Base-by-base conservation (phyloP, 2,797 vertebrate species). In the Phoebastria nigripes region DNA sequence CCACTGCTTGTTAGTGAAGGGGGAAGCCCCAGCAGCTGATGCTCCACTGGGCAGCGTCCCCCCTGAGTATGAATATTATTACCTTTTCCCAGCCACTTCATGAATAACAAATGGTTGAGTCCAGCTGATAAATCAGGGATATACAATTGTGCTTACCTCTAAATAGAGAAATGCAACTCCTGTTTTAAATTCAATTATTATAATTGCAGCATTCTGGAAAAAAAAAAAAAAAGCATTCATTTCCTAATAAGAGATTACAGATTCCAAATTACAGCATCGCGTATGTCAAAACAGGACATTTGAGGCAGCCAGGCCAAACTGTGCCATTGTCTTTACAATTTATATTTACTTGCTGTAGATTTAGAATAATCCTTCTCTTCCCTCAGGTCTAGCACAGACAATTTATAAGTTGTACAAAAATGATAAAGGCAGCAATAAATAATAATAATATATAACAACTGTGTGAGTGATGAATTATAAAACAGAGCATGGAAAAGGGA, bases 161-260 rank as follows among this genome's bases (percentile, higher is more conserved):
- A 94, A 96, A 92, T 16, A 88, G 70, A 97, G 90, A 97, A 97
- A 96, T 65, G 79, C 67, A 96, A 77, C 84, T 93, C 84, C 90
- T 92, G 65, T 93, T 97, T 97, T 96, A 96, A 97, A 97, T 97
- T 96, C 89, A 97, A 42, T 97, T 97, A 95, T 94, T 96, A 72
- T 93, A 97, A 97, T 97, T 97, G 93, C 96, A 94, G 74, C 77
- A 93, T 97, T 97, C 78, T 94, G 61, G 4, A 7, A 35, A 35
- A 33, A 22, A 29, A 28, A 89, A 91, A 19, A 91, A 84, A 94
- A 93, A 12, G 49, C 79, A 78, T 97, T 97, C 65, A 93, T 96
- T 96, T 97, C 94, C 95, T 97, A 96, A 96, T 96, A 97, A 94
- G 96, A 97, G 91, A 97, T 96, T 96, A 93, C 81, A 88, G 95